Percentiles rank a stretch among this genome's conserved stretches.
Evolutionary conservation across 2,888 invertebrate species (phyloP).

Genomic region (Lydus trimaculatus): DNA sequence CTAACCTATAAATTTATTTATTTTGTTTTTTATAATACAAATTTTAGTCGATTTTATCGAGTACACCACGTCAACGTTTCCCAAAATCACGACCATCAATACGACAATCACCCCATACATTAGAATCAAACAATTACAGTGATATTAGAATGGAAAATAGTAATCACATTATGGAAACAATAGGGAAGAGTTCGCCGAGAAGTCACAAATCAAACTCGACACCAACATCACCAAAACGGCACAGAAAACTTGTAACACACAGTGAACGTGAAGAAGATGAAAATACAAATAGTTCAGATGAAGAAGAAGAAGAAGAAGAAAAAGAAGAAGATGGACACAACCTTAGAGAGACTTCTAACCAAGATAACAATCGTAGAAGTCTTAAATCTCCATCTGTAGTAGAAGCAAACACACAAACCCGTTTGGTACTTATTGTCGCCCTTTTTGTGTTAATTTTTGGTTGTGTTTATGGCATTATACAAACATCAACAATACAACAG

Average conservation of each 20-base stretch:
- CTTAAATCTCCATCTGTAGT: neutral
- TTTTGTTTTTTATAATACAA: neutral
- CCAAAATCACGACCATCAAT: neutral
- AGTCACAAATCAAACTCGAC: neutral
- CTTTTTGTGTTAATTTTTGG: neutral
- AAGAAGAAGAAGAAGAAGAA: neutral
- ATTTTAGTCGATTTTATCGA: neutral
- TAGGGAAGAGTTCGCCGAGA: too few relatives aligned
- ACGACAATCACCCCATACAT: neutral
- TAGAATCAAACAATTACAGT: neutral
- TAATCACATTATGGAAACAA: too few relatives aligned
- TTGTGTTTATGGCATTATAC: neutral
- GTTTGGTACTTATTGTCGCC: neutral
- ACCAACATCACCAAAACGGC: neutral
- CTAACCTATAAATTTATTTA: neutral
- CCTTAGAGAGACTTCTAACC: too few relatives aligned
- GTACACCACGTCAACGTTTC: neutral
- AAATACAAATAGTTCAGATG: neutral
- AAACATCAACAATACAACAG: neutral
- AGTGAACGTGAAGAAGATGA: neutral
- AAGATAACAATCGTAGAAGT: neutral
- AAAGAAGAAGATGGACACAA: neutral
- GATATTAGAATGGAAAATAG: neutral
- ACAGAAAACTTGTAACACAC: neutral
- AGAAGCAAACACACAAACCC: neutral